Evolutionary conservation across 2,888 invertebrate genomes (phyloP), one percentile per base, ranked within the genome.

Genomic region (Neelides folsomi): DNA sequence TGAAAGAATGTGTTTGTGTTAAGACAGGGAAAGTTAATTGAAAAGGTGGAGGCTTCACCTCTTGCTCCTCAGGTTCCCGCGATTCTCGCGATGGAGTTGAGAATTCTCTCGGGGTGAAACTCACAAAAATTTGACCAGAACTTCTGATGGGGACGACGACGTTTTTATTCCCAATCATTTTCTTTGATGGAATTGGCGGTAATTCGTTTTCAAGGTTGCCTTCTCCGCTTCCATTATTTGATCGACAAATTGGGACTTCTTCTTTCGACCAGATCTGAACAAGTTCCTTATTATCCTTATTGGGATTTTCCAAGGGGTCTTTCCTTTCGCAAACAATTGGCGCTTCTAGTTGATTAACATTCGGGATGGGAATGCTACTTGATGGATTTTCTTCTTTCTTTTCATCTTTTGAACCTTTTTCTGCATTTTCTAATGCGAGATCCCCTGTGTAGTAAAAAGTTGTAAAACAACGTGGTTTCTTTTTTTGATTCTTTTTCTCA

Each of bases 31-130:
- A n/a, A n/a, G n/a, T n/a, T n/a, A n/a, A 50, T 8, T 34, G 13
- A 38, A 18, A 16, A 2, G 10, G n/a, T 19, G n/a, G 27, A 27
- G 10, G 34, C 41, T 52, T 54, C 64, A 76, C 78, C 70, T 82
- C 80, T 62, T 83, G 78, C 69, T 89, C 88, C 66, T 82, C 79
- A 1, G 74, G 71, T 13, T 76, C 73, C 46, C 74, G 73, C 1
- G 85, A 85, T 69, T 86, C 86, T 55, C 88, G 73, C 48, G 80
- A 80, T 0, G 89, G 88, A 1, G 89, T 88, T 1, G 86, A 82
- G 67, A 90, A 86, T 18, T 76, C 76, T 51, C 89, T 74, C 9
- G 79, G 78, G 0, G 87, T 85, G 66, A 87, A 86, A 34, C 72
- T 76, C 9, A 87, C 77, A 58, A 77, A 73, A 48, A 88, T 75